Evolutionary conservation across 2,888 invertebrate genomes (phyloP), one percentile per base, ranked within the genome.

Genomic region (Agrotis clavis): DNA sequence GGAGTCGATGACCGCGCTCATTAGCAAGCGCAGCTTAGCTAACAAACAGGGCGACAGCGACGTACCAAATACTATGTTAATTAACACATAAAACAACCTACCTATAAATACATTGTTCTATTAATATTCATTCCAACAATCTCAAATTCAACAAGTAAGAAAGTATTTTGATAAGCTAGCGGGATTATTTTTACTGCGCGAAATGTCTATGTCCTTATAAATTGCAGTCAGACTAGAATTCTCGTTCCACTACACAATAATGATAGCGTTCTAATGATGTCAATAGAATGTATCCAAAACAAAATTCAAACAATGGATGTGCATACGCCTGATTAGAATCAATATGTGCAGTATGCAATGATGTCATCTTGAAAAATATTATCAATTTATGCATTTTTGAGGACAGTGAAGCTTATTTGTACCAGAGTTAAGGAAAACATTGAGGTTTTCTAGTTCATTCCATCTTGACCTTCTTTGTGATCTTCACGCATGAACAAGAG

Each of bases 1-100:
- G 30, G 69, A 60, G 86, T 81, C 84, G 71, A 64, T 83, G 86
- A 85, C 84, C 84, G 81, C 69, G 64, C 80, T 74, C 79, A 74
- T 77, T 74, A 74, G 41, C 56, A 18, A 62, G 21, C 62, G 21
- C 25, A 60, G 53, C 70, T 82, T 64, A 50, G 51, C 61, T 72
- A 65, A 65, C 57, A 56, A 65, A 65, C 57, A 56, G 63, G 67
- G 18, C 66, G 41, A 56, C 66, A 67, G 18, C 66, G 41, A 63
- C 63, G 53, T 60, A 61, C 64, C 81, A 45, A 63, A n/a, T 45
- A 71, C 25, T 47, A 79, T 64, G 21, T 7, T 60, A 60, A 64
- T 72, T 64, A 50, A 60, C 18, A 35, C 71, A 21, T 53, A 59
- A 45, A 63, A 48, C 48, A 11, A 45, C 18, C 21, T 54, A 14